A percentile compares a stretch with the other conserved stretches of the same genome.
phyloP scores from a whole-genome alignment of 2,888 invertebrate genomes.

The Philereme transversata region DNA sequence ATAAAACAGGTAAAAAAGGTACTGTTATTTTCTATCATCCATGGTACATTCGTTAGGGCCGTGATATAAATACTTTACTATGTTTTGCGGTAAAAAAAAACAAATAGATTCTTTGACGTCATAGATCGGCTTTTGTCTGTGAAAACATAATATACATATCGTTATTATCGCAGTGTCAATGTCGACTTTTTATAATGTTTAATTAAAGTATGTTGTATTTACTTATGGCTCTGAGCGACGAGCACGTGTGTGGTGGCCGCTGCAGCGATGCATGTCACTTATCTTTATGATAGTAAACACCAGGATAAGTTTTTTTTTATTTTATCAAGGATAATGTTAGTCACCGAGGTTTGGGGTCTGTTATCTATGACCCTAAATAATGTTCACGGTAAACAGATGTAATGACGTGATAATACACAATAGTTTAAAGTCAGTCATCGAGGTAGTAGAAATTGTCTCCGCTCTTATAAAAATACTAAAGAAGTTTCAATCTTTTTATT shows the following conservation, averaged over 20 bases:
- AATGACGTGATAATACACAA: slow-evolving; percentile 45
- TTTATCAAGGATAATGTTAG: slow-evolving; percentile 72
- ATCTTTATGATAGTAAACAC: slow-evolving; percentile 79
- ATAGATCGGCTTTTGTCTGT: slow-evolving; percentile 47
- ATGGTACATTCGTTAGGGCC: too few species aligned
- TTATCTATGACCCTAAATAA: slow-evolving; percentile 72
- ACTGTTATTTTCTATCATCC: too few species aligned
- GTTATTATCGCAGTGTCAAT: slow-evolving; percentile 65
- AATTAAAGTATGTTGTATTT: slow-evolving; percentile 69
- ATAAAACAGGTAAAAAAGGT: background rate
- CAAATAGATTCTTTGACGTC: slow-evolving; percentile 43
- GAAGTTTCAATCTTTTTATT: too few species aligned
- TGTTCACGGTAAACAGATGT: slow-evolving; percentile 63
- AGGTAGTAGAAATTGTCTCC: slow-evolving; percentile 6
- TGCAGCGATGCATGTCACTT: slow-evolving; percentile 67
- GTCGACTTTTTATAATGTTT: slow-evolving; percentile 69
- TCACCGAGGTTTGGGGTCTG: slow-evolving; percentile 63
- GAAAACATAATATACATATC: slow-evolving; percentile 49
- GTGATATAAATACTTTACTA: too few species aligned
- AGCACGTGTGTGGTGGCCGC: slow-evolving; percentile 69
- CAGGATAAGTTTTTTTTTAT: slow-evolving; percentile 65
- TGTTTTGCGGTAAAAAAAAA: slow-evolving; percentile 1
- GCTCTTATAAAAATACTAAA: too few species aligned
- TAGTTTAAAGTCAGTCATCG: background rate
- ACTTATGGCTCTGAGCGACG: slow-evolving; percentile 53